phyloP scores from a whole-genome alignment of 1,140 invertebrate species.

The Tachypleus tridentatus region DNA sequence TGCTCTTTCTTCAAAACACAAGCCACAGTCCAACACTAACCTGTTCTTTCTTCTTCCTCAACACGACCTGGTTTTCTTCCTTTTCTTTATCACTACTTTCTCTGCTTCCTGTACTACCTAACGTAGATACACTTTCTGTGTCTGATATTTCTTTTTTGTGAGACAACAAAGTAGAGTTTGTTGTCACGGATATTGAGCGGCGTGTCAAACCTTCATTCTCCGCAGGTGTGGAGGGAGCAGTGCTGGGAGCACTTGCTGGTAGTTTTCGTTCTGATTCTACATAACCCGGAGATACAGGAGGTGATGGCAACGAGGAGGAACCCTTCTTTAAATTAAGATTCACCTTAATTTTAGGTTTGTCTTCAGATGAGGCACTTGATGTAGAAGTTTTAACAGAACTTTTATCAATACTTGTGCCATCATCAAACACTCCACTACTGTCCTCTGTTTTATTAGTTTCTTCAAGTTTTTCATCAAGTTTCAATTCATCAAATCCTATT shows the following conservation, averaged over 20 bases:
- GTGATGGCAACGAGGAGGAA: conserved; percentile 7
- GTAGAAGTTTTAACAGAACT: neutral
- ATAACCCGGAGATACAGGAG: conserved; percentile 13
- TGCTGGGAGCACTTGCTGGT: conserved; percentile 17
- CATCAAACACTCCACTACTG: neutral
- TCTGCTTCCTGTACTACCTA: conserved; percentile 55
- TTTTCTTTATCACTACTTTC: conserved; percentile 43
- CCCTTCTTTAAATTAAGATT: conserved; percentile 23
- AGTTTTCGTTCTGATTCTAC: neutral
- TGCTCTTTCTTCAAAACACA: no score
- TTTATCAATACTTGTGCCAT: neutral
- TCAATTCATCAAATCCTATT: no score
- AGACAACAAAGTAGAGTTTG: no score
- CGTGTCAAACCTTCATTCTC: neutral
- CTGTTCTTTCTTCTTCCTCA: conserved; percentile 22
- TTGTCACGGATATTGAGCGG: no score
- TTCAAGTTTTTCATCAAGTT: no score
- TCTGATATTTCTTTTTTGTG: conserved; percentile 33
- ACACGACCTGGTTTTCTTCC: conserved; percentile 12
- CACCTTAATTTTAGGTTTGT: conserved; percentile 22
- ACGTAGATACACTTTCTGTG: conserved; percentile 65
- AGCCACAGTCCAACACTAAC: neutral
- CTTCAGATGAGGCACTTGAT: neutral
- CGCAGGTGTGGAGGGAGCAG: conserved; percentile 12
- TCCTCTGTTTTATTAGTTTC: no score